A percentile compares a stretch with the other conserved stretches of the same genome.
Evolutionary conservation across 2,888 invertebrate species (phyloP).

Genomic region (Carpatolechia fugitivella): DNA sequence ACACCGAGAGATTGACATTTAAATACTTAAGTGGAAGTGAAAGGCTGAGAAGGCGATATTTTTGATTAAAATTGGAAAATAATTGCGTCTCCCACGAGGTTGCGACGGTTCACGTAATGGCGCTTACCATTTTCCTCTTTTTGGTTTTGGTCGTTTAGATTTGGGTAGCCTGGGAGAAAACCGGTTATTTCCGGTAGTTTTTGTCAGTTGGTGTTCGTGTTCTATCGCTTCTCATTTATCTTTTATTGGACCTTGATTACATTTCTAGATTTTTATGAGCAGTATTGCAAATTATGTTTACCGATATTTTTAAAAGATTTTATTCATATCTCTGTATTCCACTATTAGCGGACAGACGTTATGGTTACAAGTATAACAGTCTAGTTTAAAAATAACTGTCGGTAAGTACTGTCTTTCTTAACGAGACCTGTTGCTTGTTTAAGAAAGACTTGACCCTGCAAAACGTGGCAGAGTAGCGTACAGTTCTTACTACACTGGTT

Average conservation of each 20-base stretch:
- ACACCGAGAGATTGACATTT: conserved; percentile 74
- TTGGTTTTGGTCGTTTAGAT: conserved; percentile 57
- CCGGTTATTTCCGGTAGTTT: conserved; percentile 57
- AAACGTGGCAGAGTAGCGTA: not conserved
- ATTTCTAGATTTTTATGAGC: not conserved
- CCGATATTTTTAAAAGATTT: no score
- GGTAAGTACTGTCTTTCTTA: conserved; percentile 24
- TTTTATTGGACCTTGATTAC: no score
- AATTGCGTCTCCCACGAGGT: conserved; percentile 77
- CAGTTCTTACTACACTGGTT: conserved; percentile 33
- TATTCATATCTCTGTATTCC: not conserved
- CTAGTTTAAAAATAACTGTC: conserved; percentile 40
- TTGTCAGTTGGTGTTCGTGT: conserved; percentile 1
- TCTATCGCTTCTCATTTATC: not conserved
- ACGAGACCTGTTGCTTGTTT: conserved; percentile 27
- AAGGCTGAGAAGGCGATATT: conserved; percentile 73
- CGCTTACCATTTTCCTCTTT: conserved; percentile 40
- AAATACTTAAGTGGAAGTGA: conserved; percentile 78
- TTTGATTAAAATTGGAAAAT: conserved; percentile 79
- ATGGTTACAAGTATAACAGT: conserved; percentile 36
- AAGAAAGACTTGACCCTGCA: not conserved
- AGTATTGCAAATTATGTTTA: not conserved
- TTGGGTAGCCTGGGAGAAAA: conserved; percentile 50
- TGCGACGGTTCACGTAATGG: conserved; percentile 54
- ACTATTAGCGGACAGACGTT: conserved; percentile 33